phyloP scores from a whole-genome alignment of 23 tunicate genomes.

The Trididemnum nubilum region DNA sequence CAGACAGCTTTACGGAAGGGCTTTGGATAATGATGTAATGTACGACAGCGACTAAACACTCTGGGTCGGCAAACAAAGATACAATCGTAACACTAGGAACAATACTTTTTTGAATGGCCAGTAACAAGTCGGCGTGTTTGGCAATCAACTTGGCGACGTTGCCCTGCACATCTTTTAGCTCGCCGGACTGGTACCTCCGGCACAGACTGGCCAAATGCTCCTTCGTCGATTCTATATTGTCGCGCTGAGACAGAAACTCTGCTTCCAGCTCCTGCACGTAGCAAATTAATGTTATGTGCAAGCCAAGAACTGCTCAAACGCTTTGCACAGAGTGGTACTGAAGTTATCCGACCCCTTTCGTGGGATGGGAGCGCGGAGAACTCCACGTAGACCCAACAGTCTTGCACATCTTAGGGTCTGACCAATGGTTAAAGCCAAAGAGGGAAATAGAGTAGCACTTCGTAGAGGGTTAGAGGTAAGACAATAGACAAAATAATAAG shows the following conservation, averaged over 20 bases:
- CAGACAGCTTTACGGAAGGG: too few relatives aligned
- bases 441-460: neutral
- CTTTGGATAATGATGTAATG: too few relatives aligned
- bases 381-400: neutral
- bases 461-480: neutral
- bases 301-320: too few relatives aligned
- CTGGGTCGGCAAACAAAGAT: too few relatives aligned
- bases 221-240: slow-evolving; percentile 85
- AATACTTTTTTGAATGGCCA: too few relatives aligned
- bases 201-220: slow-evolving; percentile 86
- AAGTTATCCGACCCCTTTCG: neutral
- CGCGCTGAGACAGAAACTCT: slow-evolving; percentile 74
- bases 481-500: neutral
- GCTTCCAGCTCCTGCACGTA: slow-evolving; percentile 16
- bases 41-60: too few relatives aligned
- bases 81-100: too few relatives aligned
- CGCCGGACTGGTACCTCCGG: slow-evolving; percentile 77
- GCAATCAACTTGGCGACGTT: slow-evolving; percentile 51
- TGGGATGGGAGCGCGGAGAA: neutral
- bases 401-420: neutral
- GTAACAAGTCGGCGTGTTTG: slow-evolving; percentile 71
- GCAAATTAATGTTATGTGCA: too few relatives aligned
- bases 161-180: slow-evolving; percentile 50
- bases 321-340: neutral
- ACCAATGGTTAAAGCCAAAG: neutral